Conservation (phyloP, 2,797 vertebrate genomes). For the Hipposideros larvatus region DNA sequence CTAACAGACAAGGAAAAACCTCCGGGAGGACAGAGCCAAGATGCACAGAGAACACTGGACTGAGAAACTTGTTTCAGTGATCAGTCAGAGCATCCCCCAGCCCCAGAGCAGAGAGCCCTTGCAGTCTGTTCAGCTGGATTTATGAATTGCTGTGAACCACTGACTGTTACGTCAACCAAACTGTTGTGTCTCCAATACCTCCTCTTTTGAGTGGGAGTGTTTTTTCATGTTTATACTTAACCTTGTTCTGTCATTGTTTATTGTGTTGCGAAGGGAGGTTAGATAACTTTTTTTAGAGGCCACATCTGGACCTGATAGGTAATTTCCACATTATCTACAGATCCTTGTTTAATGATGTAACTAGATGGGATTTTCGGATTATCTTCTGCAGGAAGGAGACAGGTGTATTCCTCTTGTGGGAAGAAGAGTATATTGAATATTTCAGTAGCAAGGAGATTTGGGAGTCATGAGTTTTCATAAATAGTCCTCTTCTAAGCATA, state of each 20-base stretch:
- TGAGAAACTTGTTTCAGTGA: background rate
- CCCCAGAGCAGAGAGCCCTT: background rate
- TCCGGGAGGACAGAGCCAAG: background rate
- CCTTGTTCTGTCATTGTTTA: background rate
- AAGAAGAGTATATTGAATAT: constrained; percentile 32
- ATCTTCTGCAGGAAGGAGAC: background rate
- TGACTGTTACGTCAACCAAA: background rate
- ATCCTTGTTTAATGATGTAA: constrained; percentile 4
- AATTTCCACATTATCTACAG: background rate
- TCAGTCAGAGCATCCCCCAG: background rate
- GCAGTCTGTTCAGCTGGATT: background rate
- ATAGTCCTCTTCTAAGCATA: background rate
- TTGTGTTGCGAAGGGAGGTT: background rate
- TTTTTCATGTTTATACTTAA: background rate
- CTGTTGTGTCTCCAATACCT: background rate
- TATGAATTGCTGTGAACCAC: background rate
- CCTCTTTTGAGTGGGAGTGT: background rate
- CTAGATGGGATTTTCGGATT: constrained; percentile 4
- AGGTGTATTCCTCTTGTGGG: background rate
- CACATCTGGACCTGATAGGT: background rate
- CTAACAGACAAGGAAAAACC: background rate
- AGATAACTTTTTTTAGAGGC: background rate
- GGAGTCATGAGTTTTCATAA: background rate
- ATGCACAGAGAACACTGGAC: background rate
- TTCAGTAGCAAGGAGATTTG: background rate